Evolutionary conservation across 2,113 vertebrate genomes (phyloP).

Genomic region (Alethe diademata): DNA sequence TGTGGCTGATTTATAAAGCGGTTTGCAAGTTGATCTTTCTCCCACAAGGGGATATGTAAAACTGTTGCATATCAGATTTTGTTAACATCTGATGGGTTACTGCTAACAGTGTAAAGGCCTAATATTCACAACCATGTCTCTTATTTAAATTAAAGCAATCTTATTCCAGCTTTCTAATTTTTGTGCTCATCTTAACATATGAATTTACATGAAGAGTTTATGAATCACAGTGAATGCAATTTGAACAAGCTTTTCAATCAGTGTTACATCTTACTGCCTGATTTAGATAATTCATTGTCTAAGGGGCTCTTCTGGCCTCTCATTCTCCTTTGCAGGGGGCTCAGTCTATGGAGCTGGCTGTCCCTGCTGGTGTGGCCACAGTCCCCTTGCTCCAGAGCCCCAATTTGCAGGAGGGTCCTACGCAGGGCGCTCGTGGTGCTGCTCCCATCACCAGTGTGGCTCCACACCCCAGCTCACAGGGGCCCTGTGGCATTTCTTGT

Average conservation of each 20-base stretch:
- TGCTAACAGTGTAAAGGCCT: constrained; percentile 72
- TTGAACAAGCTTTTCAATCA: constrained; percentile 77
- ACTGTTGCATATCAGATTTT: constrained; percentile 84
- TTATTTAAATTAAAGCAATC: constrained; percentile 81
- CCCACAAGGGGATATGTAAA: constrained; percentile 82
- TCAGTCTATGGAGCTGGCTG: background rate
- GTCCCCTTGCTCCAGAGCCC: background rate
- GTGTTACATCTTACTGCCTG: constrained; percentile 66
- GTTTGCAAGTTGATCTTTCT: constrained; percentile 80
- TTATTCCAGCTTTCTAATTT: constrained; percentile 76
- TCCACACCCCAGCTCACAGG: background rate
- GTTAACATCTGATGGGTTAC: constrained; percentile 77
- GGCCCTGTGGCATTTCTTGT: background rate
- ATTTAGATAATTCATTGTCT: constrained; percentile 70
- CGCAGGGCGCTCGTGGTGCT: fast-evolving
- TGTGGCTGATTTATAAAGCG: constrained; percentile 82
- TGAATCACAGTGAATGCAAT: constrained; percentile 76
- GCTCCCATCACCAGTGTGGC: background rate
- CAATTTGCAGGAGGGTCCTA: background rate
- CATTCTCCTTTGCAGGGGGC: background rate
- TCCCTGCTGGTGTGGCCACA: background rate
- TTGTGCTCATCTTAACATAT: constrained; percentile 69
- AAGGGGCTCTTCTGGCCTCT: constrained; percentile 46
- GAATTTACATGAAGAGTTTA: constrained; percentile 77
- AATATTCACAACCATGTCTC: constrained; percentile 76